These are phyloP conservation scores for Agrenia bidenticulata DNA, from an alignment of 2,888 invertebrate species.

Conservation along the genomic window DNA sequence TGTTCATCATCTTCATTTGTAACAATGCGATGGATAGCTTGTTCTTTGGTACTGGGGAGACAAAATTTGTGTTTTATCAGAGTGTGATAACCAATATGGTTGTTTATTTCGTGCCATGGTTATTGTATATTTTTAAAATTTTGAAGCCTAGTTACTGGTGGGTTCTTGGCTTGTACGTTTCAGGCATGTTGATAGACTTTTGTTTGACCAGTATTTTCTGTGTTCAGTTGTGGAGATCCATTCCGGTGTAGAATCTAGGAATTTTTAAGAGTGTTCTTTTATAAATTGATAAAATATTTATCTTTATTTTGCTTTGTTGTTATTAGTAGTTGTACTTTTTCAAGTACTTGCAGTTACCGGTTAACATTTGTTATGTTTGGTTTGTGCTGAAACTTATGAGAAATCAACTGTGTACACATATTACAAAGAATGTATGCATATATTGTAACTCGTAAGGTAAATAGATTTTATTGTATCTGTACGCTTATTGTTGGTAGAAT, in stretches of 20 bases:
- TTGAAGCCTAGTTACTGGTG: constrained; percentile 39
- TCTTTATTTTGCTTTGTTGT: too few relatives aligned
- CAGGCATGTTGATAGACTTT: constrained; percentile 42
- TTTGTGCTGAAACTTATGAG: too few relatives aligned
- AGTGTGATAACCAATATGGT: constrained; percentile 38
- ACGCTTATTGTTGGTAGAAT: too few relatives aligned
- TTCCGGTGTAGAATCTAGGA: background rate
- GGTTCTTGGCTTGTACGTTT: constrained; percentile 39
- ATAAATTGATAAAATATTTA: too few relatives aligned
- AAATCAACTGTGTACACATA: too few relatives aligned
- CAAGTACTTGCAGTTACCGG: too few relatives aligned
- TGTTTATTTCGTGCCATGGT: constrained; percentile 43
- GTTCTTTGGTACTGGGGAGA: constrained; percentile 42
- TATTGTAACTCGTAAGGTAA: too few relatives aligned
- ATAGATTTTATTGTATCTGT: too few relatives aligned
- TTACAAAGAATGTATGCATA: too few relatives aligned
- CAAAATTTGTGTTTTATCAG: constrained; percentile 43
- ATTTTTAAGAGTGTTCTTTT: too few relatives aligned
- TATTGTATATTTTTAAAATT: constrained; percentile 32
- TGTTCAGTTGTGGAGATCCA: constrained; percentile 30
- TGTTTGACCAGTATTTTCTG: constrained; percentile 34
- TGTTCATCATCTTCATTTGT: constrained; percentile 37
- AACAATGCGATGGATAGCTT: constrained; percentile 45
- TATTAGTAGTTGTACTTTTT: too few relatives aligned
- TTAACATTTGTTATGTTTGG: too few relatives aligned